A percentile compares a stretch with the other conserved stretches of the same genome.
phyloP scores from a whole-genome alignment of 2,888 invertebrate genomes.

The Helleia helle region DNA sequence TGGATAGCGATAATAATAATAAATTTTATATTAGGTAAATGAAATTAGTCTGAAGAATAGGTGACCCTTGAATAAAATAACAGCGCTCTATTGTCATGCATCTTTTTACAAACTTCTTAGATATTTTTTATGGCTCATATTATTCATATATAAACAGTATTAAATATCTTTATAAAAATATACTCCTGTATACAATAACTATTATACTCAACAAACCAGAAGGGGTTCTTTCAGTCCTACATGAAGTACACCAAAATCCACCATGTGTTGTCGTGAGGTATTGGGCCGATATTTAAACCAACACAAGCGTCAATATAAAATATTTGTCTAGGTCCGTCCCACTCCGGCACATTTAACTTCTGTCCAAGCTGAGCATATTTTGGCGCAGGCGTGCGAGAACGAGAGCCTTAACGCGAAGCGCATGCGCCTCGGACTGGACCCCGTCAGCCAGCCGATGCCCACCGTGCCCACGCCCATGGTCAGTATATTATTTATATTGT shows the following conservation, averaged over 20 bases:
- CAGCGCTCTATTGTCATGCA: too few relatives aligned
- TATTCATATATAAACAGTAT: too few relatives aligned
- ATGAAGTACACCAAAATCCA: too few relatives aligned
- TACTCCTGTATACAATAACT: not conserved
- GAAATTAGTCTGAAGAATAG: too few relatives aligned
- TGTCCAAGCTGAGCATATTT: constrained; percentile 95
- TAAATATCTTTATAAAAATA: not conserved
- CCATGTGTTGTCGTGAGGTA: too few relatives aligned
- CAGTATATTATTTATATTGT: constrained; percentile 25
- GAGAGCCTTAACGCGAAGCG: constrained; percentile 98
- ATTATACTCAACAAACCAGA: not conserved
- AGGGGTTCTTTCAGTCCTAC: too few relatives aligned
- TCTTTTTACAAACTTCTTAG: too few relatives aligned
- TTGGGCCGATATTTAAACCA: too few relatives aligned
- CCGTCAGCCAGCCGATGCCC: constrained; percentile 92
- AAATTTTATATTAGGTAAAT: too few relatives aligned
- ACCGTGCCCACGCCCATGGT: constrained; percentile 78
- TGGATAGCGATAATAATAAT: too few relatives aligned
- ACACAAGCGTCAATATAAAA: constrained; percentile 6
- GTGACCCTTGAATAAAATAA: too few relatives aligned
- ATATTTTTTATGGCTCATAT: too few relatives aligned
- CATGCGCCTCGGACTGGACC: constrained; percentile 96
- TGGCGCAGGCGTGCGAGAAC: constrained; percentile 97
- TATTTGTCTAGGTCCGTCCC: constrained; percentile 82
- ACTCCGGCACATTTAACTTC: constrained; percentile 97